phyloP scores from a whole-genome alignment of 2,797 vertebrate species.

The Girardinus metallicus region DNA sequence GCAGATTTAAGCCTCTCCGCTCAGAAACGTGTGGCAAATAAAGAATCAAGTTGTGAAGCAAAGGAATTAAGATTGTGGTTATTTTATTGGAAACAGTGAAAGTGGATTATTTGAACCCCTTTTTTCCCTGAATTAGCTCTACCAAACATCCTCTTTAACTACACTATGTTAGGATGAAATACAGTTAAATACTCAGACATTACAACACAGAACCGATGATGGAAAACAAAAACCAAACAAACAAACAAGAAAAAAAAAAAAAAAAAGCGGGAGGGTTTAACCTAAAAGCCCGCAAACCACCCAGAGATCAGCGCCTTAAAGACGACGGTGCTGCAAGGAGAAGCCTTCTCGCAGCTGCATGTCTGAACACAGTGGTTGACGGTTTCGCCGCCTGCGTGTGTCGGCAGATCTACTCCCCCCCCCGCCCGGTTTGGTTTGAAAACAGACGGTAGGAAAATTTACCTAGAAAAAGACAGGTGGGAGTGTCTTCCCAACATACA shows the following conservation, averaged over 20 bases:
- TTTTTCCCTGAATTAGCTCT: slow-evolving; percentile 79
- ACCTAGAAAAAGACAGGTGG: not conserved
- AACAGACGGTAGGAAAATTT: not conserved
- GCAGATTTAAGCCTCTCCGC: not conserved
- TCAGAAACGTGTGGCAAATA: not conserved
- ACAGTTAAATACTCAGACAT: slow-evolving; percentile 73
- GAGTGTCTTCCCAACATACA: not conserved
- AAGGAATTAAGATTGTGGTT: slow-evolving; percentile 34
- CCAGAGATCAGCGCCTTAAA: slow-evolving; percentile 10
- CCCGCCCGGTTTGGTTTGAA: not conserved
- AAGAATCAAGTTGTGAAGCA: not conserved
- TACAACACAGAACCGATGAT: slow-evolving; percentile 69
- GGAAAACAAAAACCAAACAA: slow-evolving; percentile 33
- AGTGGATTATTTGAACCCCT: slow-evolving; percentile 68
- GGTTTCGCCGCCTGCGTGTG: not conserved
- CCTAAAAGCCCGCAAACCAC: slow-evolving; percentile 24
- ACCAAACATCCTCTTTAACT: slow-evolving; percentile 67
- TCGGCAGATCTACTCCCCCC: not conserved
- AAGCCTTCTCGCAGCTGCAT: not conserved
- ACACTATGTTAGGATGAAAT: slow-evolving; percentile 70
- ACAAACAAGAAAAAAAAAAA: not conserved
- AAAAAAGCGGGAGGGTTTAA: slow-evolving; percentile 20
- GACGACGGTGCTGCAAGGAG: slow-evolving; percentile 5
- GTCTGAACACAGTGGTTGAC: slow-evolving; percentile 1
- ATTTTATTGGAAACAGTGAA: slow-evolving; percentile 78